These are phyloP conservation scores for Falco punctatus DNA, from an alignment of 2,113 vertebrate genomes.

Conservation along the genomic window DNA sequence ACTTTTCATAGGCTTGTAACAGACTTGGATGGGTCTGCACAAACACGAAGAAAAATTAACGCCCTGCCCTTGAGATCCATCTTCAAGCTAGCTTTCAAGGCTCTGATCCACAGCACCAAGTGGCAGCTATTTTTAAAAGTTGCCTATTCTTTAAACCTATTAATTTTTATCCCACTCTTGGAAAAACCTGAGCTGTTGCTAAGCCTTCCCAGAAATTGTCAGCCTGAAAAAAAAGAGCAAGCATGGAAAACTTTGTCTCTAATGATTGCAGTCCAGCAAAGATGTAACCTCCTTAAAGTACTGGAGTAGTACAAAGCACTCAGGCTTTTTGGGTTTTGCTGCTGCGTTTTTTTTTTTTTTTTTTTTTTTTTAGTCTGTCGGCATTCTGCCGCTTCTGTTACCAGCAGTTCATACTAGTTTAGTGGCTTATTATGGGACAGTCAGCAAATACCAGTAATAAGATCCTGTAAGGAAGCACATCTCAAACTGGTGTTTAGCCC, in stretches of 20 bases:
- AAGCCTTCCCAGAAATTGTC: neutral
- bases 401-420: neutral
- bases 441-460: neutral
- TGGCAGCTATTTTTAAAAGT: neutral
- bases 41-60: neutral
- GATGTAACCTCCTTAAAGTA: neutral
- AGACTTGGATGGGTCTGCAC: neutral
- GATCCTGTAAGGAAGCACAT: neutral
- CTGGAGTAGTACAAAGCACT: neutral
- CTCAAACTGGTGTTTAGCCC: neutral
- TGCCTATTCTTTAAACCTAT: neutral
- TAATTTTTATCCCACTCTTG: neutral
- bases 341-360: no score
- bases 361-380: neutral
- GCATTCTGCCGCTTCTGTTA: neutral
- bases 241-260: neutral
- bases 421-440: neutral
- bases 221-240: neutral
- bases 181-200: neutral
- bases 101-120: neutral
- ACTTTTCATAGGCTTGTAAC: slow-evolving; percentile 20
- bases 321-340: neutral
- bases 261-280: neutral
- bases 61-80: neutral
- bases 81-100: slow-evolving; percentile 6